These are phyloP conservation scores for Archips crataeganus DNA, from an alignment of 2,888 invertebrate species.

Conservation along the genomic window DNA sequence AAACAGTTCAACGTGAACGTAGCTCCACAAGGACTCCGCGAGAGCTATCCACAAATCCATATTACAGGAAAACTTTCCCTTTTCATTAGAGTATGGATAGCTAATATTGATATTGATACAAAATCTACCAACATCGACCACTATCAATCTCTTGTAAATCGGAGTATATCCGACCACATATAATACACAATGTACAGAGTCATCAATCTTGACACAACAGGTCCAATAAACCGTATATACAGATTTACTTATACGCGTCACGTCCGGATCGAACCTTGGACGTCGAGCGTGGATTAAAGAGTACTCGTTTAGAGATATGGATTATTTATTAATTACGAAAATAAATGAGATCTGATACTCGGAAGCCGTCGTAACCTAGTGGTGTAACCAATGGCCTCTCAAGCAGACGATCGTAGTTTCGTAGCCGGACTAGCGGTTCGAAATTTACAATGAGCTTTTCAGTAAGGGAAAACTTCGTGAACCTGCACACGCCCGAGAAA, in stretches of 20 bases:
- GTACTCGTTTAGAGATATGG: not conserved
- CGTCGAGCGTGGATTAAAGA: not conserved
- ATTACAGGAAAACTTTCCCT: not conserved
- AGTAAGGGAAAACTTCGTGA: too few species aligned
- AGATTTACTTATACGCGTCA: conserved; percentile 12
- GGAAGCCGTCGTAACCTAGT: not conserved
- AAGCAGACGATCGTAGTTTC: too few species aligned
- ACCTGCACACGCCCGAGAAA: too few species aligned
- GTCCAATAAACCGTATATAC: conserved; percentile 5
- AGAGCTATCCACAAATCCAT: not conserved
- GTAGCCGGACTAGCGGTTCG: too few species aligned
- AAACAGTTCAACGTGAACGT: not conserved
- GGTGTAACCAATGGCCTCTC: too few species aligned
- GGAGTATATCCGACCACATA: not conserved
- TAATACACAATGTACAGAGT: not conserved
- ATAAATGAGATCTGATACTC: not conserved
- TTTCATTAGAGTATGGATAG: conserved; percentile 6
- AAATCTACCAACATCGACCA: conserved; percentile 4
- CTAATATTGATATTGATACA: conserved; percentile 27
- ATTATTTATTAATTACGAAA: not conserved
- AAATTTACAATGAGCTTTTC: too few species aligned
- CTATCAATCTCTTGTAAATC: conserved; percentile 26
- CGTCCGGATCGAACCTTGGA: not conserved
- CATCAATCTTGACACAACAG: conserved; percentile 22
- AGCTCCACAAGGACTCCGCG: not conserved